phyloP scores from a whole-genome alignment of 2,113 vertebrate species.

The Colius striatus region DNA sequence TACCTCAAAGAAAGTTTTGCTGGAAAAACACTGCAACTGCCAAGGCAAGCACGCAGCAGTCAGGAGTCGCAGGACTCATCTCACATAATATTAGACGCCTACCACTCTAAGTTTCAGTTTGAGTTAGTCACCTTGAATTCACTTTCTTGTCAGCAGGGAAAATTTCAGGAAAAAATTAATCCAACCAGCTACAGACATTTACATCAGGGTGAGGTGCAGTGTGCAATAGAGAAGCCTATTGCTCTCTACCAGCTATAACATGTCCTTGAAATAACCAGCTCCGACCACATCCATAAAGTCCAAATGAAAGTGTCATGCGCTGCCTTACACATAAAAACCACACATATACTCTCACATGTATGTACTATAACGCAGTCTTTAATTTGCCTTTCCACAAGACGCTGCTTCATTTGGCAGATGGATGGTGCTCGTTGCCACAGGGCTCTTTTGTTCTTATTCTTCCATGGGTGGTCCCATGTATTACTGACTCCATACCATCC shows the following conservation, averaged over 20 bases:
- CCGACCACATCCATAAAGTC: background rate
- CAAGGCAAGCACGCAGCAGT: conserved; percentile 45
- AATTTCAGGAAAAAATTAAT: conserved; percentile 48
- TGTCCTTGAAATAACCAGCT: background rate
- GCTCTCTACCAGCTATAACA: background rate
- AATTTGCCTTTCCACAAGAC: conserved; percentile 1
- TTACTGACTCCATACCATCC: background rate
- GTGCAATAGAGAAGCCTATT: background rate
- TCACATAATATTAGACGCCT: conserved; percentile 26
- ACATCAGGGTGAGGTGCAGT: background rate
- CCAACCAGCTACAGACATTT: background rate
- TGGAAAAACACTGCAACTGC: conserved; percentile 55
- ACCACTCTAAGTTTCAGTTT: conserved; percentile 24
- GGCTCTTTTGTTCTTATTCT: conserved; percentile 17
- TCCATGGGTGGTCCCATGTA: conserved; percentile 21
- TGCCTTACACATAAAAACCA: background rate
- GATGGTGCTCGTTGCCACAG: background rate
- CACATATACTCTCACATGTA: background rate
- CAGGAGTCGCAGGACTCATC: conserved; percentile 42
- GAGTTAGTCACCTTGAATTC: conserved; percentile 45
- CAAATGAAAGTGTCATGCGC: background rate
- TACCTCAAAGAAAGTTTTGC: conserved; percentile 47
- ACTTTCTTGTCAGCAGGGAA: conserved; percentile 35
- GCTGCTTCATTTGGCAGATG: conserved; percentile 9
- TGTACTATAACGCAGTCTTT: background rate